Base-by-base conservation (phyloP, 2,888 invertebrate species). In the Laspeyria flexula region DNA sequence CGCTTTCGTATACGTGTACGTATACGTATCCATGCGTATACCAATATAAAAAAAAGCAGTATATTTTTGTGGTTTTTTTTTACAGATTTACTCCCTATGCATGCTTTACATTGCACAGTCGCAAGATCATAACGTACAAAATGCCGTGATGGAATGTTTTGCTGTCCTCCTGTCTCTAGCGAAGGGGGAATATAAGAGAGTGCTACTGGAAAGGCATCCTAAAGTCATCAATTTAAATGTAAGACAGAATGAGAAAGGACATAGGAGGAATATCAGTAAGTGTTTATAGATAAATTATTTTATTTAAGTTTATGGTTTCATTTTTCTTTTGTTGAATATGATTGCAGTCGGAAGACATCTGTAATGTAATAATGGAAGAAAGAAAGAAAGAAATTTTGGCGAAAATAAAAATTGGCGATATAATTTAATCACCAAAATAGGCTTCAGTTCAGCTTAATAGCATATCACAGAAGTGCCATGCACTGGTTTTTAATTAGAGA, bases 51-150 rank as follows among this genome's bases (percentile, higher is more conserved):
- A n/a, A n/a, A n/a, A n/a, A n/a, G n/a, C n/a, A n/a, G n/a, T n/a
- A n/a, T n/a, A n/a, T n/a, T n/a, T n/a, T n/a, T n/a, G n/a, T n/a
- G n/a, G n/a, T n/a, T n/a, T 43, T 18, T 33, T 65, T 65, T 81
- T 93, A 76, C 91, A 97, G 95, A 92, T 97, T 25, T 97, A 96
- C 81, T 95, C 96, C 83, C 92, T 96, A 49, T 96, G 96, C 82
- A 85, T 97, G 43, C 91, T 95, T 75, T 96, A 95, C 85, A 92
- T 92, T 63, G 90, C 90, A 39, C 71, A 95, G 48, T 90, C 93
- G 18, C 95, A 95, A 68, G 97, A 98, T 84, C 98, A 98, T 84
- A 98, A 98, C 83, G 94, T 98, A 50, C 95, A 97, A 67, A 98
- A 98, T 77, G 95, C 97, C 0, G 95, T 97, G 12, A 93, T 99